Conservation (phyloP, 2,888 invertebrate species). For the Laspeyria flexula region DNA sequence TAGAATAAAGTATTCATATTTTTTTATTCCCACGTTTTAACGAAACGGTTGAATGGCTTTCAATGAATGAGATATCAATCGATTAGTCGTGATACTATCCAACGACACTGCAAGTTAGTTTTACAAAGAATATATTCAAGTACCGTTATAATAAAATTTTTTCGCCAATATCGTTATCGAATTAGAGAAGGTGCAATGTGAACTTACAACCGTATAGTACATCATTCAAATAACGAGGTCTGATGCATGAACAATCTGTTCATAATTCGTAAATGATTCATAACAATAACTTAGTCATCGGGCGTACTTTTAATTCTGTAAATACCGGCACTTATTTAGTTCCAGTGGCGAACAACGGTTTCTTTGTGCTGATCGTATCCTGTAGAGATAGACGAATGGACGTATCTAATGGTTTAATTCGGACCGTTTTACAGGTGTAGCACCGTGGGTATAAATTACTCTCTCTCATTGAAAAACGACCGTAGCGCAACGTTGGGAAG, state of each 20-base stretch:
- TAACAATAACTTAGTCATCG: constrained; percentile 21
- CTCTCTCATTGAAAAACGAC: constrained; percentile 41
- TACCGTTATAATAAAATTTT: constrained; percentile 21
- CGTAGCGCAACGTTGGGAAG: constrained; percentile 34
- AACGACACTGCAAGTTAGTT: constrained; percentile 15
- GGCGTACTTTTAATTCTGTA: constrained; percentile 18
- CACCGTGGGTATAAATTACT: constrained; percentile 31
- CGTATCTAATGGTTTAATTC: constrained; percentile 44
- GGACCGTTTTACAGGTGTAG: constrained; percentile 35
- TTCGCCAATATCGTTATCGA: constrained; percentile 20
- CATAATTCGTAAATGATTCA: constrained; percentile 20
- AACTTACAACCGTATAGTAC: constrained; percentile 6
- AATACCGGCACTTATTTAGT: constrained; percentile 32
- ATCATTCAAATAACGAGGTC: constrained; percentile 17
- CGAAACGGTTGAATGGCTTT: constrained; percentile 32
- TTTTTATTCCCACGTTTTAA: constrained; percentile 36
- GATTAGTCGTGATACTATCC: constrained; percentile 37
- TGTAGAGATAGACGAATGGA: constrained; percentile 31
- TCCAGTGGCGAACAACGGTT: constrained; percentile 38
- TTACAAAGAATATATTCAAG: constrained; percentile 12
- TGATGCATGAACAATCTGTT: constrained; percentile 20
- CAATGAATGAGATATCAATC: constrained; percentile 40
- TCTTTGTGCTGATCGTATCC: constrained; percentile 37
- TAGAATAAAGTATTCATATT: constrained; percentile 12
- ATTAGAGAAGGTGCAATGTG: constrained; percentile 1